phyloP scores from a whole-genome alignment of 92 coral and sea anemone species.

The Actinostola sp. region DNA sequence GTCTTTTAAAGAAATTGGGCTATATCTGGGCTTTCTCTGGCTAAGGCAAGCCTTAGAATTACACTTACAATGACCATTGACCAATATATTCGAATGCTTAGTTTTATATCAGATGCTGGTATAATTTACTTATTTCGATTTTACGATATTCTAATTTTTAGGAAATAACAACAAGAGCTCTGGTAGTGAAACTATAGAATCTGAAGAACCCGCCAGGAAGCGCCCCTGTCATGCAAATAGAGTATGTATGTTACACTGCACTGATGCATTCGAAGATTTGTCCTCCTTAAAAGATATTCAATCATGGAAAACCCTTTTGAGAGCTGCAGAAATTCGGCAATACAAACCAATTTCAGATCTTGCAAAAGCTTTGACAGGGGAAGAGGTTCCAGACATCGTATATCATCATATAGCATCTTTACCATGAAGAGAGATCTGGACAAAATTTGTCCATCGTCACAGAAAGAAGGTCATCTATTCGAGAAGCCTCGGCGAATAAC shows the following conservation, averaged over 20 bases:
- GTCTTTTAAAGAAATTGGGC: too few relatives aligned
- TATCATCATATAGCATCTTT: constrained; percentile 43
- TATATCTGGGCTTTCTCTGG: too few relatives aligned
- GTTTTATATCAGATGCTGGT: too few relatives aligned
- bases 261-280: constrained; percentile 39
- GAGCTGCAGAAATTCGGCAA: constrained; percentile 42
- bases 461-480: not conserved
- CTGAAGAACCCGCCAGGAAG: not conserved
- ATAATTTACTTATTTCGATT: too few relatives aligned
- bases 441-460: constrained; percentile 2
- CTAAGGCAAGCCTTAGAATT: too few relatives aligned
- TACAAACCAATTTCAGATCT: constrained; percentile 31
- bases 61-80: too few relatives aligned
- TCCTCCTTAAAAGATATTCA: constrained; percentile 33
- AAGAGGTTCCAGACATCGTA: constrained; percentile 39
- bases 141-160: too few relatives aligned
- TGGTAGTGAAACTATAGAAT: constrained; percentile 4
- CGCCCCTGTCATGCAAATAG: not conserved
- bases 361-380: constrained; percentile 5
- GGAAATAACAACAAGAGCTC: too few relatives aligned
- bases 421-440: constrained; percentile 54
- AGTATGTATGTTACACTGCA: constrained; percentile 45
- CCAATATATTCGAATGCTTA: too few relatives aligned
- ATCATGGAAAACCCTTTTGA: constrained; percentile 32
- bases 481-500: not conserved